A percentile compares a stretch with the other conserved stretches of the same genome.
These are phyloP conservation scores for Druceiella hillmani DNA, from an alignment of 2,888 invertebrate genomes.

Conservation along the genomic window DNA sequence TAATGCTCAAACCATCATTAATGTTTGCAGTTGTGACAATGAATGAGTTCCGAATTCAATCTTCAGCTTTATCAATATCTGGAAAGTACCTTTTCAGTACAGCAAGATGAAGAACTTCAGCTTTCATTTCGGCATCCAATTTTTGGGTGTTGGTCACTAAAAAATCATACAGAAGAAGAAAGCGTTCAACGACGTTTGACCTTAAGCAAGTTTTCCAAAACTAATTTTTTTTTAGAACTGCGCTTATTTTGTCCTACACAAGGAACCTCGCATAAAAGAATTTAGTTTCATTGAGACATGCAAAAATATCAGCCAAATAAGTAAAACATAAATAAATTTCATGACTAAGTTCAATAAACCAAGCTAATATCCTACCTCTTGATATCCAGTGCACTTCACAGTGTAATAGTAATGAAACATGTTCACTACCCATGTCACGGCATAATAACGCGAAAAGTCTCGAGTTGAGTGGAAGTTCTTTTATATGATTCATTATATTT, in stretches of 20 bases:
- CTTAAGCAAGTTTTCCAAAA: slow-evolving; percentile 4
- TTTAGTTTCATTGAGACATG: no score
- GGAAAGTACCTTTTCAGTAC: no score
- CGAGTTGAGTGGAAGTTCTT: background rate
- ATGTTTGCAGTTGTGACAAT: slow-evolving; percentile 19
- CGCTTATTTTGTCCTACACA: slow-evolving; percentile 5
- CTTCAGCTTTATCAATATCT: no score
- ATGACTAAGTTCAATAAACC: slow-evolving; percentile 10
- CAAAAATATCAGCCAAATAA: slow-evolving; percentile 7
- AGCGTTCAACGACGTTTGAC: slow-evolving; percentile 8
- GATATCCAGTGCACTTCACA: slow-evolving; percentile 9
- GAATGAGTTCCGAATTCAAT: no score
- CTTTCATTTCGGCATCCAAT: slow-evolving; percentile 3
- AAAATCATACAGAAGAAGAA: background rate
- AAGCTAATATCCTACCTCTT: slow-evolving; percentile 9
- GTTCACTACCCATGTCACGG: slow-evolving; percentile 7
- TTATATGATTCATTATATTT: no score
- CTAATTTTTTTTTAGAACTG: slow-evolving; percentile 2
- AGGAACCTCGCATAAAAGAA: slow-evolving; percentile 8
- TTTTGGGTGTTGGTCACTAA: slow-evolving; percentile 5
- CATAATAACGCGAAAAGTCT: slow-evolving; percentile 6
- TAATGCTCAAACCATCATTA: background rate
- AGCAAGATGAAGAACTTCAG: no score
- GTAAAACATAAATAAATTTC: no score
- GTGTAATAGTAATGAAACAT: slow-evolving; percentile 10